Base-by-base conservation (phyloP, 2,797 vertebrate genomes). In the Eulemur mongoz region DNA sequence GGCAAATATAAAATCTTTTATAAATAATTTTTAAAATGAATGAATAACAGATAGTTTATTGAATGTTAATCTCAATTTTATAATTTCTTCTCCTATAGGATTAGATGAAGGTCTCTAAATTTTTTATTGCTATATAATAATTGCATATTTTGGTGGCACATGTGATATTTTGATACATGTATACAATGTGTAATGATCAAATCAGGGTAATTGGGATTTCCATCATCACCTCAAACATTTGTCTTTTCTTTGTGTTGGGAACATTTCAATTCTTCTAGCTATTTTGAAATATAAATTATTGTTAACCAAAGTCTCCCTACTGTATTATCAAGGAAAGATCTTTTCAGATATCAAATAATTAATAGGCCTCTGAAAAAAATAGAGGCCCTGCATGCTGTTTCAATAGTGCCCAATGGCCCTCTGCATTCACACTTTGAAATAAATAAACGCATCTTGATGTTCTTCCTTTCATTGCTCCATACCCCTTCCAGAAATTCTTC, bases 11-110 rank as follows among this genome's bases (percentile, higher is more conserved):
- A 92, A n/a, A 93, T 67, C 2, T n/a, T 96, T 89, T 32, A 43
- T 43, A 48, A 96, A 48, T 87, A 76, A 93, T 59, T 63, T 83
- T 87, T 30, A 79, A 78, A 75, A 78, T 87, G 15, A 81, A 91
- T 61, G 0, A 95, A 52, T 45, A 59, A 22, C 5, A 54, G 27
- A 30, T 63, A 65, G 48, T 92, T 89, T 79, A 43, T 23, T 93
- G 50, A 95, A 38, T 72, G 45, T 67, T 63, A 63, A 96, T 67
- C 59, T 91, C 52, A 50, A 48, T 72, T 86, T 87, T 87, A 4
- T 40, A 27, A 93, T 48, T 81, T 57, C 63, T 61, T 91, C 13
- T 67, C 48, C n/a, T 76, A n/a, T 78, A 91, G 25, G 20, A 40
- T 50, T 20, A 20, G 81, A 40, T 48, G 15, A 92, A 75, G 20